Percentiles rank a stretch among this genome's conserved stretches.
phyloP scores from a whole-genome alignment of 2,888 invertebrate genomes.

The Odontomyia ornata region DNA sequence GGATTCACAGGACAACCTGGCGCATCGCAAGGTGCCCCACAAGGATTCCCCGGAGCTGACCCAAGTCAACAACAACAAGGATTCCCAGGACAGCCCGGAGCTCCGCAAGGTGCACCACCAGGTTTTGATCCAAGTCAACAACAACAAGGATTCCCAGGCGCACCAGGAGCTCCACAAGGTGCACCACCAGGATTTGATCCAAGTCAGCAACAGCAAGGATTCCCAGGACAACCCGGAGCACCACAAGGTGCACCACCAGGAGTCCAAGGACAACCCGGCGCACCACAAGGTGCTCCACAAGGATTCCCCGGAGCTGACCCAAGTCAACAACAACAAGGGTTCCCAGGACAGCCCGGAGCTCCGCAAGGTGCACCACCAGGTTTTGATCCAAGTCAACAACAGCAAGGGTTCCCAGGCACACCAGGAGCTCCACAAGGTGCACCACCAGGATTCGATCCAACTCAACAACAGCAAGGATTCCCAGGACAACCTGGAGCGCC shows the following conservation, averaged over 20 bases:
- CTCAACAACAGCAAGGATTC: conserved; percentile 1
- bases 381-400: neutral
- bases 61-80: neutral
- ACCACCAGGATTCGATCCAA: neutral
- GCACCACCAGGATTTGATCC: neutral
- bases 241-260: conserved; percentile 23
- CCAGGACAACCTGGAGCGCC: neutral
- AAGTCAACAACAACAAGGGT: neutral
- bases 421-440: neutral
- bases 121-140: no score
- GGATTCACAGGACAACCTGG: neutral
- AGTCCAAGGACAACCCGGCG: neutral
- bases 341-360: neutral
- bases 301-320: neutral
- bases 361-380: conserved; percentile 1
- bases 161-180: neutral
- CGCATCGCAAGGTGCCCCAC: neutral
- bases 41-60: no score
- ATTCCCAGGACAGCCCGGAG: neutral
- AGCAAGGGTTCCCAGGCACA: neutral
- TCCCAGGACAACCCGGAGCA: conserved; percentile 14
- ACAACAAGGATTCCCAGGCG: neutral
- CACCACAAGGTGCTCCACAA: no score
- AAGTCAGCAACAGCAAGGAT: no score
- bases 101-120: no score